Evolutionary conservation across 2,888 invertebrate genomes (phyloP), one percentile per base, ranked within the genome.

Genomic region (Drosophila rellima): DNA sequence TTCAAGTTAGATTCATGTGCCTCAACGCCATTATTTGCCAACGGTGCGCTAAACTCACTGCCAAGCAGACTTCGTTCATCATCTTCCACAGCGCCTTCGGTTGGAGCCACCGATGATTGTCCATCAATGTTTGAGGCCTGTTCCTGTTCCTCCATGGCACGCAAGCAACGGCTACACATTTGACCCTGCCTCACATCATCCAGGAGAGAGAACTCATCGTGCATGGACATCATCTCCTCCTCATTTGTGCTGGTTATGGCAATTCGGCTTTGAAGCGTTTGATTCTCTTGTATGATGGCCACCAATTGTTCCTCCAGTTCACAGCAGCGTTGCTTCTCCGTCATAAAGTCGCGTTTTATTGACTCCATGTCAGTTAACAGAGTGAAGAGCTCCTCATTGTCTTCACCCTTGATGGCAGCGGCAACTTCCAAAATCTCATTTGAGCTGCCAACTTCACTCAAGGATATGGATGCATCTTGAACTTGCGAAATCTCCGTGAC

Each of bases 111-210:
- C 20, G 95, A 94, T 51, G 92, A 92, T 37, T 91, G 92, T 23
- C 93, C 93, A 62, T 94, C 94, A 39, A 95, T 91, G 29, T 83
- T 80, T 57, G 90, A 85, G 18, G 86, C 88, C 20, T 74, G 74
- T 50, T 74, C 75, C 60, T 91, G 90, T 50, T 93, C 93, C 63
- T 94, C 94, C 59, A 95, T 94, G 48, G 94, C 95, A 68, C 96
- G 94, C 56, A 97, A 93, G 91, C 97, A 97, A 86, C 96, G 94
- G 83, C 95, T 95, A 92, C 97, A 97, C 88, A 97, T 94, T 90
- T 96, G 96, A 11, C 96, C 97, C 94, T 96, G 96, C 96, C 96
- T 95, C 80, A 97, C 96, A 96, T 97, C 97, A 91, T 97, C 97
- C 80, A 97, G 94, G 76, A 96, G 95, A 59, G 95, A 95, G 86